Evolutionary conservation across 2,113 vertebrate genomes (phyloP).

Genomic region (Elanoides forficatus): DNA sequence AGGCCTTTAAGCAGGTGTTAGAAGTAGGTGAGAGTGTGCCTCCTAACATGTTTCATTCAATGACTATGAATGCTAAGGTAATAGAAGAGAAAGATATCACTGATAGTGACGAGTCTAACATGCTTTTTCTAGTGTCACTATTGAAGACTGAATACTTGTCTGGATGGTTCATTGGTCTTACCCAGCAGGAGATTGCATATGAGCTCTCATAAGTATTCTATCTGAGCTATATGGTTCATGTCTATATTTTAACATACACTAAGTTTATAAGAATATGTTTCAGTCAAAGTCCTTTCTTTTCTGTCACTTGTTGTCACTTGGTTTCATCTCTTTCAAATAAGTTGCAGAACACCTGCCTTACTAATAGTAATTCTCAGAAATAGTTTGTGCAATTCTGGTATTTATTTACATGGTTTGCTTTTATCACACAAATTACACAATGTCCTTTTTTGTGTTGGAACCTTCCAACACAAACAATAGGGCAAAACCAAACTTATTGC

Average conservation of each 20-base stretch:
- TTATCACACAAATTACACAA: not conserved
- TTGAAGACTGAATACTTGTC: not conserved
- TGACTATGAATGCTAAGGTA: not conserved
- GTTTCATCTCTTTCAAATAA: not conserved
- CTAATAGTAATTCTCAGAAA: slow-evolving; percentile 5
- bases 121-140: not conserved
- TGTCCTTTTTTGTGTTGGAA: not conserved
- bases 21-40: not conserved
- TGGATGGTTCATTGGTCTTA: not conserved
- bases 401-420: not conserved
- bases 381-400: not conserved
- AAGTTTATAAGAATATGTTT: not conserved
- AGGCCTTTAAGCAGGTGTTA: not conserved
- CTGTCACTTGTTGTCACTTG: not conserved
- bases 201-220: not conserved
- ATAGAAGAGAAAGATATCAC: not conserved
- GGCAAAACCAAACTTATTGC: not conserved
- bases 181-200: not conserved
- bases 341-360: not conserved
- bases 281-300: not conserved
- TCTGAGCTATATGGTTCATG: not conserved
- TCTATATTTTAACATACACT: not conserved
- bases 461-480: not conserved
- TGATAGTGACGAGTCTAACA: not conserved
- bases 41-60: not conserved